Percentiles rank a stretch among this genome's conserved stretches.
Conservation (phyloP, 2,888 invertebrate species). For the Noctuana brunneofusca region DNA sequence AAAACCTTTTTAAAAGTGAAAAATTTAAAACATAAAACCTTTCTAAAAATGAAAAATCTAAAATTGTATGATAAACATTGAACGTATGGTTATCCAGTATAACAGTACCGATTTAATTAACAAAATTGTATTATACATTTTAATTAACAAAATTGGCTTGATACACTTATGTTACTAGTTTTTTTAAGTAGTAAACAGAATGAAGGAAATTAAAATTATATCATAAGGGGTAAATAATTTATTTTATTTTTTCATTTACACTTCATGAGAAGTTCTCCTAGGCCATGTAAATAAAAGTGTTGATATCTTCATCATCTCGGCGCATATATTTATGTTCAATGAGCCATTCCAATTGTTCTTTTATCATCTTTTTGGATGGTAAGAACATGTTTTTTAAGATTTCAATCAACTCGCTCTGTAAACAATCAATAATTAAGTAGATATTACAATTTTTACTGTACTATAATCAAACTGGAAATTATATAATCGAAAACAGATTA, state of each 20-base stretch:
- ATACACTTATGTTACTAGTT: no score
- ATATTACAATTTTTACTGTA: no score
- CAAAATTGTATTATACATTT: no score
- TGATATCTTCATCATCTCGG: constrained; percentile 98
- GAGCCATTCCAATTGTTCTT: constrained; percentile 99
- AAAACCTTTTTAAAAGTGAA: no score
- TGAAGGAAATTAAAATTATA: constrained; percentile 36
- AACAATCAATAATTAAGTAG: constrained; percentile 9
- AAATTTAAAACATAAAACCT: no score
- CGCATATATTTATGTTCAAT: constrained; percentile 99
- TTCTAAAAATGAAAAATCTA: no score
- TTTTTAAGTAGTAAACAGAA: neutral
- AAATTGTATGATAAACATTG: no score
- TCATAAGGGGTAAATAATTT: constrained; percentile 65
- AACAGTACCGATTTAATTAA: no score
- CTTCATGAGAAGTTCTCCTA: constrained; percentile 65
- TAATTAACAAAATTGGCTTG: no score
- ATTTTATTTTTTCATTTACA: constrained; percentile 62
- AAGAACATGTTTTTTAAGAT: constrained; percentile 99
- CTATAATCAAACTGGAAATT: no score
- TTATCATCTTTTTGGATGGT: constrained; percentile 99
- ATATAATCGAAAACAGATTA: no score
- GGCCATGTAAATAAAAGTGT: constrained; percentile 99
- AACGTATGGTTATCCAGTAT: no score
- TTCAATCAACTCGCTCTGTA: constrained; percentile 95